phyloP scores from a whole-genome alignment of 2,888 invertebrate species.

The Aricia artaxerxes region DNA sequence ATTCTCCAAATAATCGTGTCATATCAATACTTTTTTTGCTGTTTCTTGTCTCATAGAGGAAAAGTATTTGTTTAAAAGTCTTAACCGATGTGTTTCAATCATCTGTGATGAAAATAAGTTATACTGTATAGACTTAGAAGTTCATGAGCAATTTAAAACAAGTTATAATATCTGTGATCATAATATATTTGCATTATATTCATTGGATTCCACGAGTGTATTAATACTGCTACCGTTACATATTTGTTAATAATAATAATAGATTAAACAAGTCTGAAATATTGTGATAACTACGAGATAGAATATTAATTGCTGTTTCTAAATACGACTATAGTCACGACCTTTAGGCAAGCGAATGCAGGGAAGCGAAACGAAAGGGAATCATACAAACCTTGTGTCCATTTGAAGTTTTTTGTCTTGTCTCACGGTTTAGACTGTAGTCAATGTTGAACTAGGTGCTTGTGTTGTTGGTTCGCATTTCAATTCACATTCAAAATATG shows the following conservation, averaged over 20 bases:
- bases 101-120: slow-evolving; percentile 27
- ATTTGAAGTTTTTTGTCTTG: no score
- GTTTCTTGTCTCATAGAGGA: background rate
- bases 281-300: slow-evolving; percentile 56
- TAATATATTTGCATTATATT: slow-evolving; percentile 23
- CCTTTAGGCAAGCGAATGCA: no score
- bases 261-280: slow-evolving; percentile 61
- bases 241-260: slow-evolving; percentile 44
- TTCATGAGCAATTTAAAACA: slow-evolving; percentile 17
- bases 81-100: slow-evolving; percentile 27
- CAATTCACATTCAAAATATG: background rate
- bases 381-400: no score
- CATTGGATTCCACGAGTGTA: slow-evolving; percentile 19
- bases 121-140: slow-evolving; percentile 10
- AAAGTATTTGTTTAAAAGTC: background rate
- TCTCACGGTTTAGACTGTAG: background rate
- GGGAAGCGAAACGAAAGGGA: no score
- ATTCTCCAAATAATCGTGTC: background rate
- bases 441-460: slow-evolving; percentile 11
- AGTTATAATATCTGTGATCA: slow-evolving; percentile 26
- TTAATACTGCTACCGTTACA: background rate
- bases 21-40: background rate
- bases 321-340: background rate
- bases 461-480: background rate
- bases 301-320: slow-evolving; percentile 11